phyloP scores from a whole-genome alignment of 2,888 invertebrate genomes.

The Synergus laeviventris region DNA sequence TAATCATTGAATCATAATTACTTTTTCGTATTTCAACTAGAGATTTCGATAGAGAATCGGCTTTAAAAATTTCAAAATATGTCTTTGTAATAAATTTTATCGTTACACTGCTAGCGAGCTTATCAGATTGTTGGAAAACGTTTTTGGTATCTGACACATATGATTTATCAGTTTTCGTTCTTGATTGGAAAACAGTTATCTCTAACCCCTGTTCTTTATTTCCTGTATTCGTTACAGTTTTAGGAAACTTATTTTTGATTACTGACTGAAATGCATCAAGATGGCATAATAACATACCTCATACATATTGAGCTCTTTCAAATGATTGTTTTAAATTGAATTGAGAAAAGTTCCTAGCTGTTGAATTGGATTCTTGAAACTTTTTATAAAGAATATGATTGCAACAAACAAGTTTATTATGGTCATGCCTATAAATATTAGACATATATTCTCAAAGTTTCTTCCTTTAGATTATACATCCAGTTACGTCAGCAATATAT shows the following conservation, averaged over 20 bases:
- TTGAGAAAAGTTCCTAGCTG: not conserved
- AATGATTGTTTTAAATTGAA: not conserved
- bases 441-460: not conserved
- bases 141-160: constrained; percentile 25
- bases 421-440: not conserved
- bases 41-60: not conserved
- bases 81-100: not conserved
- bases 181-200: constrained; percentile 33
- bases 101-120: not conserved
- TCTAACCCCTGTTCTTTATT: constrained; percentile 26
- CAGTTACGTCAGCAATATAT: not conserved
- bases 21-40: not conserved
- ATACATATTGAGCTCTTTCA: not conserved
- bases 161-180: constrained; percentile 30
- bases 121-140: constrained; percentile 27
- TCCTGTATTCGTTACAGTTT: constrained; percentile 5
- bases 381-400: not conserved
- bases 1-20: not conserved
- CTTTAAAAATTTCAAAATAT: constrained; percentile 7
- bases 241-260: constrained; percentile 18
- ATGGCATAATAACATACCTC: not conserved
- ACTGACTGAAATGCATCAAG: not conserved
- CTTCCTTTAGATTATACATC: not conserved
- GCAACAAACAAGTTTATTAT: not conserved
- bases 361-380: not conserved